Percentiles rank a stretch among this genome's conserved stretches.
phyloP scores from a whole-genome alignment of 2,797 vertebrate genomes.

The Rallus crepitans region DNA sequence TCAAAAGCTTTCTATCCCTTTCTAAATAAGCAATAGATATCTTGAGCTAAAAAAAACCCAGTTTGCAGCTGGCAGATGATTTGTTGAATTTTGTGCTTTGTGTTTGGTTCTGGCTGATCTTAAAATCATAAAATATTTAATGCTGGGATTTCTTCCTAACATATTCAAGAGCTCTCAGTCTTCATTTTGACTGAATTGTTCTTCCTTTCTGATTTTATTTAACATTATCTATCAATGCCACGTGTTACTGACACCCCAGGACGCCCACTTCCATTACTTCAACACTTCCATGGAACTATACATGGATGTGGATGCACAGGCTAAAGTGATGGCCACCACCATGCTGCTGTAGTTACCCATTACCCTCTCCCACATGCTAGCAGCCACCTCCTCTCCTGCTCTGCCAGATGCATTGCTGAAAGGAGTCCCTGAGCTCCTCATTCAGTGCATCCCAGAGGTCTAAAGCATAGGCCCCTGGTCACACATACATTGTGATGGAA shows the following conservation, averaged over 20 bases:
- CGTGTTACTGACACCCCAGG: neutral
- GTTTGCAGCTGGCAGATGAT: neutral
- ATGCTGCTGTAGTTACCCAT: neutral
- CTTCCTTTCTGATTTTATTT: neutral
- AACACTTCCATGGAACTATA: neutral
- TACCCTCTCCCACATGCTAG: rapidly evolving
- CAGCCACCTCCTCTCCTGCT: neutral
- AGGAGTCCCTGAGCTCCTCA: neutral
- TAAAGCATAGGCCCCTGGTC: neutral
- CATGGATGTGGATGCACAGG: neutral
- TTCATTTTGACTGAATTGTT: neutral
- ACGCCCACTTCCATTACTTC: neutral
- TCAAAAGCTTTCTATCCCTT: neutral
- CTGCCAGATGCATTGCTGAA: neutral
- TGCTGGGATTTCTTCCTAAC: neutral
- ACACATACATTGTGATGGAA: neutral
- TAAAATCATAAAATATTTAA: neutral
- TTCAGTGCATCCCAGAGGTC: neutral
- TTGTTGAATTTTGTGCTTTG: neutral
- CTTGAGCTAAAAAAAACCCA: rapidly evolving
- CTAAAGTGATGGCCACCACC: neutral
- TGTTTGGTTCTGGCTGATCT: neutral
- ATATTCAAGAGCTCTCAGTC: neutral
- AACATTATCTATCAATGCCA: neutral
- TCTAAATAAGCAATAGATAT: neutral